A percentile compares a stretch with the other conserved stretches of the same genome.
These are phyloP conservation scores for Candidula unifasciata DNA, from an alignment of 2,888 invertebrate species.

Conservation along the genomic window DNA sequence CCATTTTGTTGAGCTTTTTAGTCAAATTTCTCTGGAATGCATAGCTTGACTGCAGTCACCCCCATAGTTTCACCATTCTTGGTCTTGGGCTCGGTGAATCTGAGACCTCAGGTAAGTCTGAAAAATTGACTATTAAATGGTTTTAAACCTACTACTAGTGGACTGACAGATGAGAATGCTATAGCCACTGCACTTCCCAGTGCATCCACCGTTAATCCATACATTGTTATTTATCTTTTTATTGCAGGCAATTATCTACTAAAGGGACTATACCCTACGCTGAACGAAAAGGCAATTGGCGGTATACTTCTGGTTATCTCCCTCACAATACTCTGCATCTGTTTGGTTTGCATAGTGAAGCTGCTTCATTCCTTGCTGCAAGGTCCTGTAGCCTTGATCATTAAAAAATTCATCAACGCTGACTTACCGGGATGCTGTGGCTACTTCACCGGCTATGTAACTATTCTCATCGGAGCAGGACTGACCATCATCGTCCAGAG, in stretches of 20 bases:
- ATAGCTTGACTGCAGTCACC: no score
- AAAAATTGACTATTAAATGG: no score
- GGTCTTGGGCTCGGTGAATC: no score
- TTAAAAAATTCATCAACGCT: slow-evolving; percentile 74
- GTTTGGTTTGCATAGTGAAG: slow-evolving; percentile 80
- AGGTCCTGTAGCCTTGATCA: slow-evolving; percentile 67
- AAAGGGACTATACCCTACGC: slow-evolving; percentile 53
- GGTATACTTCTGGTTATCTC: slow-evolving; percentile 79
- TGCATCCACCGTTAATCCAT: no score
- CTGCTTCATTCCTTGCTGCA: slow-evolving; percentile 76
- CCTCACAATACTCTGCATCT: slow-evolving; percentile 78
- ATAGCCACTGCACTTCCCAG: no score
- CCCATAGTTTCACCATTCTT: no score
- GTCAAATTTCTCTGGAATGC: no score
- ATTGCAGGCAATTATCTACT: slow-evolving; percentile 62
- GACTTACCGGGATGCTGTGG: slow-evolving; percentile 78
- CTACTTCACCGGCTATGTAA: slow-evolving; percentile 70
- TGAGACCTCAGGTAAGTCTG: no score
- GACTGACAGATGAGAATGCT: no score
- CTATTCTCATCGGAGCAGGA: slow-evolving; percentile 67
- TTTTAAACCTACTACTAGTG: no score
- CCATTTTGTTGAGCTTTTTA: no score
- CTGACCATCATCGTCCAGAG: slow-evolving; percentile 74
- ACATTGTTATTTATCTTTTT: slow-evolving; percentile 1
- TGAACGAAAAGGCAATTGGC: slow-evolving; percentile 78